These are phyloP conservation scores for Darevskia nairensis DNA, from an alignment of 2,797 vertebrate species.

Conservation along the genomic window DNA sequence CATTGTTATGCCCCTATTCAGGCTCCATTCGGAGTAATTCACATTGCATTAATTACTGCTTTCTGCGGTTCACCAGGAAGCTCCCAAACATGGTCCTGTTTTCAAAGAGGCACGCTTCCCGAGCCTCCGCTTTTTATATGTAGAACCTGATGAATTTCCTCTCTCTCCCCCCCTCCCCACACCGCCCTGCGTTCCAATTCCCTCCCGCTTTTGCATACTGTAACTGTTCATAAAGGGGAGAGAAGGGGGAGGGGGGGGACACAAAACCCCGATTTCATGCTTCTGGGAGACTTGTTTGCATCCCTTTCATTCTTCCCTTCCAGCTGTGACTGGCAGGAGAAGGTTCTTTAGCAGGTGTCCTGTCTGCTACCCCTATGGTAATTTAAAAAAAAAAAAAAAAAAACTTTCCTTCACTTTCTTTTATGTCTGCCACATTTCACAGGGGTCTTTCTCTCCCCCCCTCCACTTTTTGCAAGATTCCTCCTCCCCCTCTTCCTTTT, in stretches of 20 bases:
- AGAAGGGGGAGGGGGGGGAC: slow-evolving; percentile 59
- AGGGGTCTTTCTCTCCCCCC: slow-evolving; percentile 49
- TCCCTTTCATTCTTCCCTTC: slow-evolving; percentile 84
- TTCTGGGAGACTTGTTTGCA: slow-evolving; percentile 81
- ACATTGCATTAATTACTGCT: slow-evolving; percentile 88
- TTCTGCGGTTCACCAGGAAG: slow-evolving; percentile 78
- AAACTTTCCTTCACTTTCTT: slow-evolving; percentile 82
- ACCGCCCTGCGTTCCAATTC: slow-evolving; percentile 72
- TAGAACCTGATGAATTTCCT: slow-evolving; percentile 78
- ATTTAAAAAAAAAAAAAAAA: slow-evolving; percentile 66
- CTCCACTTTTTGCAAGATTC: slow-evolving; percentile 43
- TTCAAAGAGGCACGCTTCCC: slow-evolving; percentile 84
- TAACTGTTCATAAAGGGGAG: slow-evolving; percentile 81
- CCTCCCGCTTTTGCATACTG: slow-evolving; percentile 82
- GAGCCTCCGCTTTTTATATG: slow-evolving; percentile 84
- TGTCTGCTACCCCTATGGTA: slow-evolving; percentile 76
- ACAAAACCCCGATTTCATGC: slow-evolving; percentile 83
- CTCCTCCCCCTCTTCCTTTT: slow-evolving; percentile 26
- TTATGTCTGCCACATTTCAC: slow-evolving; percentile 77
- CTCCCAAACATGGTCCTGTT: slow-evolving; percentile 80
- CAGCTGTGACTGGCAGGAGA: slow-evolving; percentile 82
- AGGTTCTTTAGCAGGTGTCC: slow-evolving; percentile 84
- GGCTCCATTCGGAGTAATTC: slow-evolving; percentile 83
- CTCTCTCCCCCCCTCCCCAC: slow-evolving; percentile 69
- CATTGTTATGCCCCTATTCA: slow-evolving; percentile 84